Evolutionary conservation across 2,888 invertebrate genomes (phyloP), one percentile per base, ranked within the genome.

Genomic region (Nebria brevicollis): DNA sequence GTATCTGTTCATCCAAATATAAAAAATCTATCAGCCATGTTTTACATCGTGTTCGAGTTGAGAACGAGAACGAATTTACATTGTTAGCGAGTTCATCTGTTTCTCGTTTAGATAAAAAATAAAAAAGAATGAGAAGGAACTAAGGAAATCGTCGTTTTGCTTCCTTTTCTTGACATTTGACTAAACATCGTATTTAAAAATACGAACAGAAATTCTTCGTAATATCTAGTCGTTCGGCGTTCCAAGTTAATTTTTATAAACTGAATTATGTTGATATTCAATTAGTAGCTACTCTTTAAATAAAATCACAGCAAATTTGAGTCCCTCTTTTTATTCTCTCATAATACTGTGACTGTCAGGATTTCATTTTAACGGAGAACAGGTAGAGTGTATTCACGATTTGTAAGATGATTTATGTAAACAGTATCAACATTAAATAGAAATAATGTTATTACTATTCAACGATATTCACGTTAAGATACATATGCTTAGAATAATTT

Each of bases 1-100:
- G 54, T 54, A 54, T 54, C 54, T 54, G 54, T 54, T 8, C 54
- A 54, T 8, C 54, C 2, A 54, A 54, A 54, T 54, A 13, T 54
- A 54, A 72, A 76, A 81, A 81, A 43, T 42, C 75, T 79, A 81
- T 75, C 75, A 74, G 72, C 77, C 75, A 42, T 74, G 80, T 83
- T 83, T 83, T 83, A 54, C 54, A 54, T 83, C 82, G 81, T 81
- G 83, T 83, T 83, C 83, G 83, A 84, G 83, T 83, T 82, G 82
- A 83, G 25, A 82, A 81, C 81, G 83, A 81, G 77, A 72, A 72
- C 78, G 83, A 83, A 83, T 83, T 83, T 82, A 83, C 83, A 83
- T 84, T 84, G 84, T 84, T 83, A 83, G 83, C 82, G 82, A 83
- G 65, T 84, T 84, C 84, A 84, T 84, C 83, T 77, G 82, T 80